Base-by-base conservation (phyloP, 2,888 invertebrate species). In the Scotopteryx bipunctaria region DNA sequence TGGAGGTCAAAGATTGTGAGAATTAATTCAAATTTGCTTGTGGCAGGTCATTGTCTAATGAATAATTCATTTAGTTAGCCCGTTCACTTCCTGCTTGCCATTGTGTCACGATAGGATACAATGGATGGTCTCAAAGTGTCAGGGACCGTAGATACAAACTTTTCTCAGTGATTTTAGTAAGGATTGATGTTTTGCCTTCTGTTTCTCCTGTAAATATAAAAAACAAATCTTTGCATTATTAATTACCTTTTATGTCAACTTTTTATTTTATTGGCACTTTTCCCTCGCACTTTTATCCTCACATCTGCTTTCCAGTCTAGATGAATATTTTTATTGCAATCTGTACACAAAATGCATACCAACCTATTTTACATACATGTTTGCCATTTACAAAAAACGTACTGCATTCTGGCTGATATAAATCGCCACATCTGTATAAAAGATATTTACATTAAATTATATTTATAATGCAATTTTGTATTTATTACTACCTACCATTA, bases 11-110 rank as follows among this genome's bases (percentile, higher is more conserved):
- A 64, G 56, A 62, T 62, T 63, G 54, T 43, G 64, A 69, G 65
- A 69, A 72, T 66, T 57, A 59, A 71, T 69, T 70, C 66, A 62
- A 61, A 68, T 70, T 71, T 63, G 67, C 61, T 63, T 66, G 57
- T 66, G 64, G 64, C 69, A 63, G 65, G 72, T 68, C 68, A 71
- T 68, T 69, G 63, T 69, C 48, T 55, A 57, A 67, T 74, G 68
- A 63, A 74, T 73, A 73, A 74, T 73, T 73, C 65, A 73, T 73
- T 70, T 63, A 64, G 70, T 67, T 69, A 68, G 70, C 63, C 70
- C 56, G 71, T 69, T 72, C 70, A 68, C 63, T 65, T 65, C 61
- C 61, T 57, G 63, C 58, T 47, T 54, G 27, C 48, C 52, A 58
- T 55, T 63, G 55, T 60, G 57, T 59, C 61, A 65, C 62, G 59